Conservation (phyloP, 2,113 vertebrate species). For the Ageneiosus marmoratus region DNA sequence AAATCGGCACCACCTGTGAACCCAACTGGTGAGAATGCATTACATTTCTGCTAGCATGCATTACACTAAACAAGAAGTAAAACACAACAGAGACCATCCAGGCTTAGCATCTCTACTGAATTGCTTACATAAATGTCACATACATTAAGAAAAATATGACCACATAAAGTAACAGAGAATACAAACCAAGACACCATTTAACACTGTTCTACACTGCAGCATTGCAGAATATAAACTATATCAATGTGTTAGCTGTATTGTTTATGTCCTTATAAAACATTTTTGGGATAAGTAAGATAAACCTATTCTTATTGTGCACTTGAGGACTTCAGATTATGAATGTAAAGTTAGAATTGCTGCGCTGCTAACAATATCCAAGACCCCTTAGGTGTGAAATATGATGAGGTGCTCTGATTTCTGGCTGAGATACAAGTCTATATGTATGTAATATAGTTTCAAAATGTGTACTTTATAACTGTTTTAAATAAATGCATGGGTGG, state of each 20-base stretch:
- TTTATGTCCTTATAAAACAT: neutral
- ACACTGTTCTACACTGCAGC: neutral
- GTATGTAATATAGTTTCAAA: no score
- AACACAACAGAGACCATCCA: neutral
- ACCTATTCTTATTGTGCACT: neutral
- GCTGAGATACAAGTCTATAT: neutral
- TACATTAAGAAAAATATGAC: neutral
- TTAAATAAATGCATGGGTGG: neutral
- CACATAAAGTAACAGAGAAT: neutral
- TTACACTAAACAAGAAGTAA: neutral
- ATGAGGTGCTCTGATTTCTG: neutral
- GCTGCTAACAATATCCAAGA: neutral
- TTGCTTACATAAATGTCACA: neutral
- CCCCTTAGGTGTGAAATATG: neutral
- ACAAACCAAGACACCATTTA: neutral
- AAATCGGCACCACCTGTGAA: conserved; percentile 90
- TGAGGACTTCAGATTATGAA: neutral
- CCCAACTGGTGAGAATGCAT: conserved; percentile 83
- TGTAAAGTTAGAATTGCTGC: neutral
- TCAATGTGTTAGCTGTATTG: neutral
- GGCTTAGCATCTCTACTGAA: neutral
- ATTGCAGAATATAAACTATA: neutral
- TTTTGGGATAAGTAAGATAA: neutral
- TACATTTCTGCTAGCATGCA: neutral
- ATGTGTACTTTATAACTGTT: neutral